Evolutionary conservation across 2,113 vertebrate genomes (phyloP), one percentile per base, ranked within the genome.

Genomic region (Daboia siamensis): DNA sequence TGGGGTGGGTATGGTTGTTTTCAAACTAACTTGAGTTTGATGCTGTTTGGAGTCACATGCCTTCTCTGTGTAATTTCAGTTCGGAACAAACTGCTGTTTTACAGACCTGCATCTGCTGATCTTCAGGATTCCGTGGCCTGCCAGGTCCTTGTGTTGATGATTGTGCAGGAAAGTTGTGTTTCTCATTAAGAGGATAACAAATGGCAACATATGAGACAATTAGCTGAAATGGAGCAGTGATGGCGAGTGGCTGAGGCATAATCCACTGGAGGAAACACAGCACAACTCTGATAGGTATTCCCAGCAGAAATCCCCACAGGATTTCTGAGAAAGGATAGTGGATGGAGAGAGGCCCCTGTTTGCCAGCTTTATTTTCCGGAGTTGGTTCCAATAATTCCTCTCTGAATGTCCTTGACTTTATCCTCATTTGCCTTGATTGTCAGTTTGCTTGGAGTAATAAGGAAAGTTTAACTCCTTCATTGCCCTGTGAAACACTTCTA

Each of bases 81-180:
- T 89, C 84, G 93, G 92, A 94, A 92, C 95, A 95, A 96, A 94
- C 64, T 87, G 88, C 95, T 94, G 93, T 93, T 95, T 90, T 92
- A 94, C 92, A 93, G 95, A 95, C 94, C 94, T 87, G 96, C 95
- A 94, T 97, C 97, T 97, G 97, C 97, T 97, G 97, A 97, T 96
- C 96, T 97, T 97, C 97, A 97, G 97, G 97, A 97, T 97, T 97
- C 97, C 96, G 95, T 95, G 96, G 97, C 97, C 97, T 96, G 96
- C 97, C 95, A 97, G 96, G 96, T 94, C 95, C 94, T 95, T 89
- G 90, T 90, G 95, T 96, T 93, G 91, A 88, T 92, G 92, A 94
- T 97, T 98, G 97, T 96, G 97, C 97, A 96, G 95, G 95, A 17
- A 95, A 96, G 96, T 94, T 97, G 92, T 97, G 97, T 97, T 98